These are phyloP conservation scores for Elaphurus davidianus DNA, from an alignment of 2,113 vertebrate species.

Conservation along the genomic window DNA sequence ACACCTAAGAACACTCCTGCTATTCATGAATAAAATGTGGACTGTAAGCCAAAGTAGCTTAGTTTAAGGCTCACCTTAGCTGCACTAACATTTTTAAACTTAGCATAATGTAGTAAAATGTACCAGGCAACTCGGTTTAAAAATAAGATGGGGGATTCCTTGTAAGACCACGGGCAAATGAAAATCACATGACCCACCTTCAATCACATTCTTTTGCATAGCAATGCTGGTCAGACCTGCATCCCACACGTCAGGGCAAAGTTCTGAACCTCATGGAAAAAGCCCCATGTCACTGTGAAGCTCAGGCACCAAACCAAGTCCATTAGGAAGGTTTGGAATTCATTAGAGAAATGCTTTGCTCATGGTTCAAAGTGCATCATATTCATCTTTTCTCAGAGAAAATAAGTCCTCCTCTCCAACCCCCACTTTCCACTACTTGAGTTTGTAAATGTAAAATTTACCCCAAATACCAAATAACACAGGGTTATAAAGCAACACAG, in stretches of 20 bases:
- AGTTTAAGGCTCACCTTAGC: constrained; percentile 65
- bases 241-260: constrained; percentile 51
- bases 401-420: neutral
- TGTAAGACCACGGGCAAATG: constrained; percentile 66
- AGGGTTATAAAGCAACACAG: neutral
- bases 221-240: constrained; percentile 53
- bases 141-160: constrained; percentile 69
- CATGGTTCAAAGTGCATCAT: neutral
- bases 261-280: constrained; percentile 51
- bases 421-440: neutral
- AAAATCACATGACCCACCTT: constrained; percentile 53
- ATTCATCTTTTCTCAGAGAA: neutral
- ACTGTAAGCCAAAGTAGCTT: neutral
- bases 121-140: constrained; percentile 40
- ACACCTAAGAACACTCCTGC: neutral
- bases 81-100: constrained; percentile 65
- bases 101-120: constrained; percentile 43
- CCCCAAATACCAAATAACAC: neutral
- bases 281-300: neutral
- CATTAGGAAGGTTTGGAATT: neutral
- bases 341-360: neutral
- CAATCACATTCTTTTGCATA: constrained; percentile 64
- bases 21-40: constrained; percentile 35
- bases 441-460: constrained; percentile 13
- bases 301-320: neutral